A percentile compares a stretch with the other conserved stretches of the same genome.
Evolutionary conservation across 2,888 invertebrate species (phyloP).

Genomic region (Anthoptus insignis): DNA sequence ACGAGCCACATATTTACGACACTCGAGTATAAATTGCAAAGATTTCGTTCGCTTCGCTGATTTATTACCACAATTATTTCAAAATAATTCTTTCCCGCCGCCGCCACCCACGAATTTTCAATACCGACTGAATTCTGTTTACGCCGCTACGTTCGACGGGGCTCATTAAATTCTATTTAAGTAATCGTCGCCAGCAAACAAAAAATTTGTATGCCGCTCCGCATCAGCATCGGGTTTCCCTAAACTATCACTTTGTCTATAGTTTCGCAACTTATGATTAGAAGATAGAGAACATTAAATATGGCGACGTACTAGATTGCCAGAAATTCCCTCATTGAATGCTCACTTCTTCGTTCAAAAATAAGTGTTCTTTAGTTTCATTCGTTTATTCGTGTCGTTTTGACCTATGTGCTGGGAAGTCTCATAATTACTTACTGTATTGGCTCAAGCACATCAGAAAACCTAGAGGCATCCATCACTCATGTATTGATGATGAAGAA

Average conservation of each 20-base stretch:
- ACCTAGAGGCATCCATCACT: no score
- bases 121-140: constrained; percentile 6
- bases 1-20: constrained; percentile 21
- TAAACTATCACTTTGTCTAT: constrained; percentile 28
- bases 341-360: no score
- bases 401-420: no score
- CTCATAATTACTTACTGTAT: no score
- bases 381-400: no score
- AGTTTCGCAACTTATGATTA: constrained; percentile 19
- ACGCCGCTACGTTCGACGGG: constrained; percentile 16
- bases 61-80: constrained; percentile 30
- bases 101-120: constrained; percentile 28
- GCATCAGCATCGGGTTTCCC: constrained; percentile 20
- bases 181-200: constrained; percentile 27
- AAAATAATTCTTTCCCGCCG: constrained; percentile 28
- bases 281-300: not conserved
- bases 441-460: no score
- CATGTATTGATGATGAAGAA: no score
- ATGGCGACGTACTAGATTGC: no score
- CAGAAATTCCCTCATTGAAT: no score
- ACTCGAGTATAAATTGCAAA: constrained; percentile 19
- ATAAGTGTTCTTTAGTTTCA: no score
- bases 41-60: constrained; percentile 27
- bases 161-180: constrained; percentile 33
- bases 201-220: constrained; percentile 28